Percentiles rank a stretch among this genome's conserved stretches.
Conservation (phyloP, 2,113 vertebrate species). For the Oceanites oceanicus region DNA sequence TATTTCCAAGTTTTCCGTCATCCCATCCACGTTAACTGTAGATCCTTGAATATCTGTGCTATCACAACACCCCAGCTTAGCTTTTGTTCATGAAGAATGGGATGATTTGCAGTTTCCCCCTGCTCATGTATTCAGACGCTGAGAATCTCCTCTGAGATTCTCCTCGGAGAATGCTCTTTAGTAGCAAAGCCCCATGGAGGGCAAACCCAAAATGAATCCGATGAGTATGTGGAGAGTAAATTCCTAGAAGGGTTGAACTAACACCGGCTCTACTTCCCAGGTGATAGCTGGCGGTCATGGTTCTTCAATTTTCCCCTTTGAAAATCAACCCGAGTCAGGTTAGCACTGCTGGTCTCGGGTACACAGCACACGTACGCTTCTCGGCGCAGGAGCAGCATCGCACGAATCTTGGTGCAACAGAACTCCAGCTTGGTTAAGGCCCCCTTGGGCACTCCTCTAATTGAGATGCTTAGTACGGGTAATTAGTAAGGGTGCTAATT, state of each 20-base stretch:
- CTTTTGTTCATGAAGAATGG: background rate
- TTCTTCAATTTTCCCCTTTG: background rate
- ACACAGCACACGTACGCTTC: background rate
- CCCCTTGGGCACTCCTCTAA: constrained; percentile 4
- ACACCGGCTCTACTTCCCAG: background rate
- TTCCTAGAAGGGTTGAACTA: background rate
- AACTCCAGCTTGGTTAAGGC: background rate
- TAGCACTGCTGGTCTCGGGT: fast-evolving
- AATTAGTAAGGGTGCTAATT: constrained; percentile 25
- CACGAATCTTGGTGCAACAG: fast-evolving
- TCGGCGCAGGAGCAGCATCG: background rate
- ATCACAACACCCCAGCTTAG: background rate
- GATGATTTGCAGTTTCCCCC: background rate
- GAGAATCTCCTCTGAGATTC: background rate
- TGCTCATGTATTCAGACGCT: background rate
- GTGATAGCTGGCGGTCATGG: fast-evolving
- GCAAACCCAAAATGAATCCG: background rate
- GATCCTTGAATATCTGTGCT: background rate
- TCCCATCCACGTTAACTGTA: background rate
- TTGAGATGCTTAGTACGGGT: background rate
- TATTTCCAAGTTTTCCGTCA: background rate
- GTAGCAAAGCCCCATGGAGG: background rate
- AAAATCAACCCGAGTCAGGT: background rate
- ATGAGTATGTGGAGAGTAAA: background rate
- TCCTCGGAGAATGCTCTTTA: background rate